Conservation (phyloP, 2,797 vertebrate genomes). For the Tapirus indicus region DNA sequence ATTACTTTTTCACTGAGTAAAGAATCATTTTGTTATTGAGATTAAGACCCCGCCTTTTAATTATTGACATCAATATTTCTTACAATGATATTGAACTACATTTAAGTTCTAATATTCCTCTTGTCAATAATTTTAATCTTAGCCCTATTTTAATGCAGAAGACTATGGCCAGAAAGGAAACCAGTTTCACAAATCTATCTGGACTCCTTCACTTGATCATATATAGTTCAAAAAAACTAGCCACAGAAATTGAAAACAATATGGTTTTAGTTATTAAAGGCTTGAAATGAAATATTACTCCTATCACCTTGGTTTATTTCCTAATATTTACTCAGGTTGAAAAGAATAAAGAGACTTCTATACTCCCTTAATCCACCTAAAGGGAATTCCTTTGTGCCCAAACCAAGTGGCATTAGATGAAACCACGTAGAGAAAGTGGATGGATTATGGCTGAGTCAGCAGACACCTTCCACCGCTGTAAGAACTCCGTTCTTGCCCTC, state of each 20-base stretch:
- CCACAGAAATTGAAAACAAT: conserved; percentile 55
- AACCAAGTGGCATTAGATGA: conserved; percentile 23
- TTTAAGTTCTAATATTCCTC: conserved; percentile 67
- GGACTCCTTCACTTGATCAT: not conserved
- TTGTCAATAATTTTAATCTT: conserved; percentile 61
- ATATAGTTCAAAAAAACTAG: conserved; percentile 1
- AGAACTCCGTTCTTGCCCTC: not conserved
- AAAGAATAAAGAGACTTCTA: conserved; percentile 32
- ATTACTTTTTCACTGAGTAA: conserved; percentile 73
- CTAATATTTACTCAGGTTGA: not conserved
- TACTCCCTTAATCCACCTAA: not conserved
- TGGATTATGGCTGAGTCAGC: not conserved
- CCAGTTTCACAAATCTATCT: not conserved
- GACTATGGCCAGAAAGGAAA: not conserved
- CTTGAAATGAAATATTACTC: conserved; percentile 28
- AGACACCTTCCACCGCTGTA: not conserved
- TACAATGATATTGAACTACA: conserved; percentile 78
- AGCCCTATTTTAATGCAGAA: conserved; percentile 26
- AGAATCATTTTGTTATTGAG: conserved; percentile 71
- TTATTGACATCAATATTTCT: conserved; percentile 76
- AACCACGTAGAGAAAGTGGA: not conserved
- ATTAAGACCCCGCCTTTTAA: conserved; percentile 72
- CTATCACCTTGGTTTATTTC: conserved; percentile 63
- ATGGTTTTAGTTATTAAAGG: not conserved
- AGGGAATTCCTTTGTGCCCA: not conserved